Conservation (phyloP, 1,140 invertebrate species). For the Maconellicoccus hirsutus region DNA sequence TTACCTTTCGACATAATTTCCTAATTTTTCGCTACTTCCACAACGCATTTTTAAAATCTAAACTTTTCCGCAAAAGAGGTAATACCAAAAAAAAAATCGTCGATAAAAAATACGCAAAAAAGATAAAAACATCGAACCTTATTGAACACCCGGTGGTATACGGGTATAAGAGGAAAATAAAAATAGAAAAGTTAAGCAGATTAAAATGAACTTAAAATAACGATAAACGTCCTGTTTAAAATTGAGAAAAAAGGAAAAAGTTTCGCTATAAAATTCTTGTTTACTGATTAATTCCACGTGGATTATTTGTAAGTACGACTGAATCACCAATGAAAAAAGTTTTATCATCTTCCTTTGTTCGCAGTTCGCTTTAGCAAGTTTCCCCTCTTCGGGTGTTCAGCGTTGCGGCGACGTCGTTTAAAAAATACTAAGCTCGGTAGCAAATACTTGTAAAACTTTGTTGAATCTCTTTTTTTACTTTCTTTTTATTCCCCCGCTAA, state of each 20-base stretch:
- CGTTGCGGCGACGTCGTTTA: not conserved
- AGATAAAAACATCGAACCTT: not conserved
- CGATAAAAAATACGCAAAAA: too few species aligned
- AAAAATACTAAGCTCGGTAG: slow-evolving; percentile 3
- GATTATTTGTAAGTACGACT: slow-evolving; percentile 18
- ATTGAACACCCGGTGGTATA: not conserved
- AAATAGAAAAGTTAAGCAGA: slow-evolving; percentile 9
- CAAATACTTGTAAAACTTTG: slow-evolving; percentile 14
- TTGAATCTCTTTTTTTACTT: slow-evolving; percentile 6
- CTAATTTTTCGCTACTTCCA: too few species aligned
- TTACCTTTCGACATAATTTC: too few species aligned
- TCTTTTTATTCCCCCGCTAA: slow-evolving; percentile 10
- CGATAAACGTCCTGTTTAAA: slow-evolving; percentile 8
- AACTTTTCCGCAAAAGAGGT: too few species aligned
- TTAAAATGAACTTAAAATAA: slow-evolving; percentile 10
- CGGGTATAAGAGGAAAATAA: slow-evolving; percentile 3
- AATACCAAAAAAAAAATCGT: too few species aligned
- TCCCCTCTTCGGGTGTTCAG: not conserved
- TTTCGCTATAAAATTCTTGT: slow-evolving; percentile 20
- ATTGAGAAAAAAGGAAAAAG: slow-evolving; percentile 15
- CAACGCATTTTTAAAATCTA: too few species aligned
- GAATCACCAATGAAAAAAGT: slow-evolving; percentile 22
- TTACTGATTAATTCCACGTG: slow-evolving; percentile 20
- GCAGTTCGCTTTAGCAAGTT: not conserved
- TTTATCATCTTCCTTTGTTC: slow-evolving; percentile 10